A percentile compares a stretch with the other conserved stretches of the same genome.
Evolutionary conservation across 2,113 vertebrate genomes (phyloP).

Genomic region (Oreocharis arfaki): DNA sequence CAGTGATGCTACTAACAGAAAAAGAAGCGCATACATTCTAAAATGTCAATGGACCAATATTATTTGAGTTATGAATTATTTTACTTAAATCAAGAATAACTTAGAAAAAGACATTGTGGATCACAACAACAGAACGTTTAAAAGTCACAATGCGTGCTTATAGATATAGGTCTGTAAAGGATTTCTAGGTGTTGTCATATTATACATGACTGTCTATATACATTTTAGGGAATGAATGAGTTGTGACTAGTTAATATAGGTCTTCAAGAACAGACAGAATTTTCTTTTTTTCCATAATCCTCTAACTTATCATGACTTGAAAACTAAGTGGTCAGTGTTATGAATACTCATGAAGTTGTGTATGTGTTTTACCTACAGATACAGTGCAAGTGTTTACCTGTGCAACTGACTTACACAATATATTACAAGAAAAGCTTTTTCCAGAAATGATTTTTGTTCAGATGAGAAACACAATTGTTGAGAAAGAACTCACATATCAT

Average conservation of each 20-base stretch:
- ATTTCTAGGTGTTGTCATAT: not conserved
- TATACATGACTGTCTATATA: not conserved
- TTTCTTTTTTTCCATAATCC: not conserved
- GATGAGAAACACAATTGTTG: not conserved
- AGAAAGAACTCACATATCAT: not conserved
- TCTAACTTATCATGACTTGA: not conserved
- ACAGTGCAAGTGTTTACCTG: not conserved
- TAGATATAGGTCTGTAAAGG: not conserved
- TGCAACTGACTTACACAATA: not conserved
- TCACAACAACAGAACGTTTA: not conserved
- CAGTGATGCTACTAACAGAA: not conserved
- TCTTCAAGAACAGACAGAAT: not conserved
- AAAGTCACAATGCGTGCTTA: not conserved
- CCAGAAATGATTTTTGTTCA: not conserved
- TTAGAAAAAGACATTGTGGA: not conserved
- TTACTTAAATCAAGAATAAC: not conserved
- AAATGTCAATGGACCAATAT: not conserved
- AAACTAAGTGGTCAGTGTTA: not conserved
- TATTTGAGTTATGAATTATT: not conserved
- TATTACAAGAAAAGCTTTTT: not conserved
- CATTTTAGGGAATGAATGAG: not conserved
- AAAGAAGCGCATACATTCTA: not conserved
- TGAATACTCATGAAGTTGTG: not conserved
- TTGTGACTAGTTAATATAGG: not conserved
- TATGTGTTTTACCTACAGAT: not conserved